A percentile compares a stretch with the other conserved stretches of the same genome.
phyloP scores from a whole-genome alignment of 1,140 invertebrate genomes.

The Harpegnathos saltator region DNA sequence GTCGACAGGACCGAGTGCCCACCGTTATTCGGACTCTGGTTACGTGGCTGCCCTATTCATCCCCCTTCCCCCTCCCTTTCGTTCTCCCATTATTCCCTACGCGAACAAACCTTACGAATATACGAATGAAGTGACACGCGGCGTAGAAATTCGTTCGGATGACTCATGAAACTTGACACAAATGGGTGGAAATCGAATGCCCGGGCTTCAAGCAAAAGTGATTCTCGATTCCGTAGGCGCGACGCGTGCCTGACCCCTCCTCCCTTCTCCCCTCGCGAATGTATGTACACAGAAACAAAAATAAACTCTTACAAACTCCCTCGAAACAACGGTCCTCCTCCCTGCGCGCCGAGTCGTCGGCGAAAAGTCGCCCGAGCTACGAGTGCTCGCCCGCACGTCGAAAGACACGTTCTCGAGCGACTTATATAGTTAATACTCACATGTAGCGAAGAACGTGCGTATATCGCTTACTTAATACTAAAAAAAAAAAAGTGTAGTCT shows the following conservation, averaged over 20 bases:
- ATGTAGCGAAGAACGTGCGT: not conserved
- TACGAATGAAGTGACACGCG: constrained; percentile 2
- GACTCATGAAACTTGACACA: constrained; percentile 69
- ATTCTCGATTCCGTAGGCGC: constrained; percentile 16
- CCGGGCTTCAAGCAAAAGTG: constrained; percentile 44
- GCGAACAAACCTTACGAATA: constrained; percentile 2
- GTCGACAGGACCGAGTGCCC: not conserved
- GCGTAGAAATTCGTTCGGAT: not conserved
- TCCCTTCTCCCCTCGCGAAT: constrained; percentile 38
- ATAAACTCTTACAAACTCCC: constrained; percentile 72
- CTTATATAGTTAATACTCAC: constrained; percentile 26
- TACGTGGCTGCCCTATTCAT: not conserved
- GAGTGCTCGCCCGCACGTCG: not conserved
- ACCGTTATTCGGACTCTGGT: not conserved
- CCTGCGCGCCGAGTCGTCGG: not conserved
- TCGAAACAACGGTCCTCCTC: constrained; percentile 60
- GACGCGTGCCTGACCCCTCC: constrained; percentile 16
- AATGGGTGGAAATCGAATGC: constrained; percentile 66
- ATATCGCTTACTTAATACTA: constrained; percentile 27
- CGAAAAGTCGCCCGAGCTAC: not conserved
- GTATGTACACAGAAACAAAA: constrained; percentile 70
- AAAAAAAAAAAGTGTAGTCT: constrained; percentile 40
- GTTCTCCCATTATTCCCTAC: not conserved
- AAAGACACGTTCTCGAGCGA: no score
- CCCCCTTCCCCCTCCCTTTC: not conserved